A percentile compares a stretch with the other conserved stretches of the same genome.
Evolutionary conservation across 2,113 vertebrate species (phyloP).

Genomic region (Psophia crepitans): DNA sequence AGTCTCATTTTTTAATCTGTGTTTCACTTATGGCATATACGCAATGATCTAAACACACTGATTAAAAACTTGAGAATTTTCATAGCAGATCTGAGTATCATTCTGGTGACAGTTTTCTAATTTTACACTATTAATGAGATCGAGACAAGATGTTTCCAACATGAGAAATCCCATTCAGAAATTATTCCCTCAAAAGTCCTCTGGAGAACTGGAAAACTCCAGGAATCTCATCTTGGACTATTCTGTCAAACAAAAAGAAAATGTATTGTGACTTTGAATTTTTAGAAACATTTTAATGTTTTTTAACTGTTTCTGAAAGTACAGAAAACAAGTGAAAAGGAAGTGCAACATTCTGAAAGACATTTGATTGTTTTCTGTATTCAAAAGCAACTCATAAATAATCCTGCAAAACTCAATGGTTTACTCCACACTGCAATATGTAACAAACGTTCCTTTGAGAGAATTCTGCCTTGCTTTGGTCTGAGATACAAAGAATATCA

Average conservation of each 20-base stretch:
- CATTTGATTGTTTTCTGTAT: not conserved
- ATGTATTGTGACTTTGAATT: not conserved
- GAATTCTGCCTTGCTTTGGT: not conserved
- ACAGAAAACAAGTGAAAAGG: not conserved
- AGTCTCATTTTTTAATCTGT: not conserved
- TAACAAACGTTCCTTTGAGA: not conserved
- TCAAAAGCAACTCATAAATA: not conserved
- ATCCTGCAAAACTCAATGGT: not conserved
- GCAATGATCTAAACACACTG: not conserved
- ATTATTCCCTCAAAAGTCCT: not conserved
- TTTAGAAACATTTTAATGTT: not conserved
- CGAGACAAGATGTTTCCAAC: not conserved
- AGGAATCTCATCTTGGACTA: not conserved
- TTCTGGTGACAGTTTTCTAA: not conserved
- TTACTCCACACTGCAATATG: not conserved
- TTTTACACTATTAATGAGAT: not conserved
- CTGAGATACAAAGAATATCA: not conserved
- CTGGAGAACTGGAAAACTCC: not conserved
- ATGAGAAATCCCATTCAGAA: not conserved
- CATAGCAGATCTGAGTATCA: not conserved
- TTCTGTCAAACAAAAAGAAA: not conserved
- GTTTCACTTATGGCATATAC: not conserved
- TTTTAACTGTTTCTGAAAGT: not conserved
- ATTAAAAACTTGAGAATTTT: not conserved
- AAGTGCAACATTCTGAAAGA: not conserved